Evolutionary conservation across 2,888 invertebrate genomes (phyloP).

Genomic region (Bombylius major): DNA sequence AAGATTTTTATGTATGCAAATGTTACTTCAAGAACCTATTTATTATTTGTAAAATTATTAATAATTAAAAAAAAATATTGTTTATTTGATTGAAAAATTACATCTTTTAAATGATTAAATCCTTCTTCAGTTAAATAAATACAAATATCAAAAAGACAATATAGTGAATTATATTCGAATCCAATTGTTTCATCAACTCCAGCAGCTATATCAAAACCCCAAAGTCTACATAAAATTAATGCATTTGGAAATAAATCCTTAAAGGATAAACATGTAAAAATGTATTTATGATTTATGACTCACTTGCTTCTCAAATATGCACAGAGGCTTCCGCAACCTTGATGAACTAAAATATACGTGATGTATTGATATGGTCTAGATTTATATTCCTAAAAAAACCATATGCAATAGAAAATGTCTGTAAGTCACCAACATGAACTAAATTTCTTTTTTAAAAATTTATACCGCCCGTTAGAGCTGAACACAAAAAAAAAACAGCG

Average conservation of each 20-base stretch:
- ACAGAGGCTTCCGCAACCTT: conserved; percentile 63
- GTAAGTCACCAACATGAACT: no score
- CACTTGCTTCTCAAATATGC: conserved; percentile 56
- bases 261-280: not conserved
- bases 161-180: conserved; percentile 60
- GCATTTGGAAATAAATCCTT: not conserved
- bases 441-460: no score
- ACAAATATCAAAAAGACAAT: conserved; percentile 53
- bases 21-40: conserved; percentile 53
- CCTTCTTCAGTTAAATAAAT: conserved; percentile 62
- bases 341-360: conserved; percentile 60
- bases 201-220: conserved; percentile 53
- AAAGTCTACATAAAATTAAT: conserved; percentile 40
- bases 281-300: conserved; percentile 19
- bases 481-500: no score
- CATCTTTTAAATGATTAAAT: conserved; percentile 48
- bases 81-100: conserved; percentile 15
- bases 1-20: conserved; percentile 66
- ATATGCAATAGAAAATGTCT: no score
- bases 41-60: conserved; percentile 14
- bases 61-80: not conserved
- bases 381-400: not conserved
- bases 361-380: conserved; percentile 44
- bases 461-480: no score
- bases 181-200: conserved; percentile 52